Evolutionary conservation across 2,888 invertebrate genomes (phyloP).

Genomic region (Agrochola lota): DNA sequence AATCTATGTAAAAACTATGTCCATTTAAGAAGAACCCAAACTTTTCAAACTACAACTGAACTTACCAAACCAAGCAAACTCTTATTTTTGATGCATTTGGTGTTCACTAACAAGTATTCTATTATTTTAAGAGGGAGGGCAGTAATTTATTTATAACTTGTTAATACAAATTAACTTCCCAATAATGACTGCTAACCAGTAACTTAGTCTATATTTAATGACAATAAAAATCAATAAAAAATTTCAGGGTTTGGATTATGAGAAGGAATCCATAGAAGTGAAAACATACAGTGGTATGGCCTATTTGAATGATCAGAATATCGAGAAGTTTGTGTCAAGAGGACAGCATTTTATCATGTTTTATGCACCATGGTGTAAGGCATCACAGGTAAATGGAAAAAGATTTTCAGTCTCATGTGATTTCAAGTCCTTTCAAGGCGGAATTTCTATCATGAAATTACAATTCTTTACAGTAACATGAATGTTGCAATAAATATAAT

Average conservation of each 20-base stretch:
- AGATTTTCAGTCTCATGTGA: neutral
- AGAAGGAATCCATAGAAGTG: conserved; percentile 83
- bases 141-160: neutral
- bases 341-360: conserved; percentile 97
- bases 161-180: neutral
- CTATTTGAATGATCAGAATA: conserved; percentile 94
- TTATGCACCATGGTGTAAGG: conserved; percentile 97
- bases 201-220: neutral
- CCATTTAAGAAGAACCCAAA: neutral
- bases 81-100: neutral
- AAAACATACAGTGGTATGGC: conserved; percentile 91
- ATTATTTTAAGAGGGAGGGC: neutral
- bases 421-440: neutral
- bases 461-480: conserved; percentile 14
- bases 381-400: conserved; percentile 92
- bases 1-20: neutral
- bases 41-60: neutral
- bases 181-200: neutral
- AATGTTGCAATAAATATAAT: neutral
- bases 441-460: conserved; percentile 2
- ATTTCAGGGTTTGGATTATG: conserved; percentile 69
- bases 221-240: neutral
- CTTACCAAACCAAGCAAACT: neutral
- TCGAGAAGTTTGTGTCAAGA: conserved; percentile 92
- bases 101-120: neutral